Conservation (phyloP, 2,797 vertebrate species). For the Spheniscus humboldti region DNA sequence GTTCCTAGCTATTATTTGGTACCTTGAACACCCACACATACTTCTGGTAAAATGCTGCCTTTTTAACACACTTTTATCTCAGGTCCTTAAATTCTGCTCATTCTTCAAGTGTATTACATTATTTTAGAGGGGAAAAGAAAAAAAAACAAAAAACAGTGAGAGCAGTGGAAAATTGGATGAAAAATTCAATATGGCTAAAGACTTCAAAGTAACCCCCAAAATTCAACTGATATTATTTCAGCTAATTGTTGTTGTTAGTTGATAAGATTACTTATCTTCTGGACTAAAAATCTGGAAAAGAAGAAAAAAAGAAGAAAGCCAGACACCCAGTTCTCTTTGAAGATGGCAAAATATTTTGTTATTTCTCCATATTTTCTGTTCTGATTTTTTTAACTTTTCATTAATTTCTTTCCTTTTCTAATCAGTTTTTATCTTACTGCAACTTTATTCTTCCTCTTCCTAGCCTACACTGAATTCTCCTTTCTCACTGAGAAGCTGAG, state of each 20-base stretch:
- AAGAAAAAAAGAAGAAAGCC: not conserved
- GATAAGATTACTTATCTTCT: not conserved
- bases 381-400: not conserved
- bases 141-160: rapidly evolving
- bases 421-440: not conserved
- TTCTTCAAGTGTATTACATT: not conserved
- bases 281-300: not conserved
- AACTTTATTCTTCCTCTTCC: not conserved
- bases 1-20: not conserved
- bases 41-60: not conserved
- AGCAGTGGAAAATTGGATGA: not conserved
- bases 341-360: not conserved
- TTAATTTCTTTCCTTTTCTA: not conserved
- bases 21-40: not conserved
- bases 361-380: not conserved
- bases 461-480: not conserved
- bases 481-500: not conserved
- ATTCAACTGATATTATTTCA: not conserved
- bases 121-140: not conserved
- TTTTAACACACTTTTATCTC: not conserved
- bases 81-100: not conserved
- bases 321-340: rapidly evolving
- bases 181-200: not conserved
- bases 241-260: not conserved
- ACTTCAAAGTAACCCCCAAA: not conserved